Conservation (phyloP, 2,797 vertebrate genomes). For the Liparis tanakae region DNA sequence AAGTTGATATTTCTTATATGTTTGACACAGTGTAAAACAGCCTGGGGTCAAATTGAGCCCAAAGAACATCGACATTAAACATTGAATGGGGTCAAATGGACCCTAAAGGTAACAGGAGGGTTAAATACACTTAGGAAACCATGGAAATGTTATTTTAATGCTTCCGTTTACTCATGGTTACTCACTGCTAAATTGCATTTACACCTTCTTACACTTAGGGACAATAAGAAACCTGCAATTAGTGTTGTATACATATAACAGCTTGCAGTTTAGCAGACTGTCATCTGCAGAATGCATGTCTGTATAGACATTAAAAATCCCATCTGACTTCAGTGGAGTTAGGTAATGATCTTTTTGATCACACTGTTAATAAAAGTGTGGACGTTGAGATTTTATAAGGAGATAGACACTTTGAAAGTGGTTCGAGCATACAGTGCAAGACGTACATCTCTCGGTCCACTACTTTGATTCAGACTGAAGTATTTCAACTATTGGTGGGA, state of each 20-base stretch:
- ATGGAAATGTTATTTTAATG: background rate
- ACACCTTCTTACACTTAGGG: background rate
- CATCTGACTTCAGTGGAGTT: constrained; percentile 24
- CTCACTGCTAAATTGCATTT: background rate
- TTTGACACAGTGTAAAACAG: too few species aligned
- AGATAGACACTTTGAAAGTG: background rate
- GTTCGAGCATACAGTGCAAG: background rate
- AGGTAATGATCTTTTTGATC: constrained; percentile 37
- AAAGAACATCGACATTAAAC: too few species aligned
- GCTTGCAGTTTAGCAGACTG: background rate
- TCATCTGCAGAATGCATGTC: constrained; percentile 9
- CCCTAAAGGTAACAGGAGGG: too few species aligned
- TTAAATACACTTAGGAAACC: constrained; percentile 15
- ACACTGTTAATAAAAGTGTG: constrained; percentile 8
- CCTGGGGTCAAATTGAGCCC: too few species aligned
- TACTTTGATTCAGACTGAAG: too few species aligned
- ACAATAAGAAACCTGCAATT: constrained; percentile 7
- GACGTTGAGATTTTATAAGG: constrained; percentile 17
- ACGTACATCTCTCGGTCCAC: too few species aligned
- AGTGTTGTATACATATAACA: constrained; percentile 18
- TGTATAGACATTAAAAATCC: constrained; percentile 25
- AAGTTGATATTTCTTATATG: too few species aligned
- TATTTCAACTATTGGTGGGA: too few species aligned
- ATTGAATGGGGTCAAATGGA: too few species aligned
- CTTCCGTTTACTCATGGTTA: background rate